These are phyloP conservation scores for Callorhinus ursinus DNA, from an alignment of 2,113 vertebrate species.

Conservation along the genomic window DNA sequence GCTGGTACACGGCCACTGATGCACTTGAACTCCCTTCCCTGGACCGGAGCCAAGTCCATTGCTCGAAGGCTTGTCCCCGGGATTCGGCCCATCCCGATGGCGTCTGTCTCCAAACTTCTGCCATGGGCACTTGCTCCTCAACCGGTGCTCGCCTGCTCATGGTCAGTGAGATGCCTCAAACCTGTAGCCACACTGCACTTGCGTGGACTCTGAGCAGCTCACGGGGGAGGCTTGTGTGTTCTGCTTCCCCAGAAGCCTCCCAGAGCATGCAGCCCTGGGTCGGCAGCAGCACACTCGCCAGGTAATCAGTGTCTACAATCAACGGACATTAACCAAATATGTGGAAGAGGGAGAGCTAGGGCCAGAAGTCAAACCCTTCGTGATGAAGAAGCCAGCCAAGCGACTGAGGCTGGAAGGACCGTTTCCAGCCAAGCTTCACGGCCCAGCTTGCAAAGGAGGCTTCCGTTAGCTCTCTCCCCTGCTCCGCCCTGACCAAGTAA, in stretches of 20 bases:
- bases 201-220: not conserved
- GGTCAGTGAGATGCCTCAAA: not conserved
- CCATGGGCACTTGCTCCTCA: not conserved
- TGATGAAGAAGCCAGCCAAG: fast-evolving
- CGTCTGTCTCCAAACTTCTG: not conserved
- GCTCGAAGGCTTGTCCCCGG: not conserved
- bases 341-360: not conserved
- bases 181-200: not conserved
- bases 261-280: not conserved
- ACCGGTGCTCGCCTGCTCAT: not conserved
- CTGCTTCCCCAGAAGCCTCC: not conserved
- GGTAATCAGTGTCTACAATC: not conserved
- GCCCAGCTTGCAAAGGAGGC: not conserved
- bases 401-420: not conserved
- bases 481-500: not conserved
- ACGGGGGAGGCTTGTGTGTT: not conserved
- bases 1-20: fast-evolving
- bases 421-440: not conserved
- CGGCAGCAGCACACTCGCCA: not conserved
- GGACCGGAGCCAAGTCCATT: not conserved
- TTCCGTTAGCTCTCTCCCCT: not conserved
- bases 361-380: not conserved
- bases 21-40: not conserved
- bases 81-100: not conserved
- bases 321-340: not conserved